Percentiles rank a stretch among this genome's conserved stretches.
These are phyloP conservation scores for Sericinus montela DNA, from an alignment of 2,888 invertebrate genomes.

Conservation along the genomic window DNA sequence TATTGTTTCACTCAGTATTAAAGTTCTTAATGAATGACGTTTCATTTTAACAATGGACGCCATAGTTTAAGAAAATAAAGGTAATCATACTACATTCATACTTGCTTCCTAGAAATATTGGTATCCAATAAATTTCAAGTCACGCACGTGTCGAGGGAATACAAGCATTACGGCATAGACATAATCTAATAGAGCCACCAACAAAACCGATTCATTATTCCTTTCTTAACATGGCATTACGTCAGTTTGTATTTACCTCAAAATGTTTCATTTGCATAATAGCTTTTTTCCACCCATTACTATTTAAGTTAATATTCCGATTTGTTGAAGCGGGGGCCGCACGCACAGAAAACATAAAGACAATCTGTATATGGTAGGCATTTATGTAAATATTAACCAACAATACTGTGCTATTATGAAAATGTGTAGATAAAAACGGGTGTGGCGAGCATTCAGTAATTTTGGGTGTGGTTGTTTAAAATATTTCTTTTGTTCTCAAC, in stretches of 20 bases:
- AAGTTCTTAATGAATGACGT: background rate
- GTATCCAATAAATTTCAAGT: conserved; percentile 29
- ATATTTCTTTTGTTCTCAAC: conserved; percentile 29
- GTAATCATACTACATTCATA: conserved; percentile 8
- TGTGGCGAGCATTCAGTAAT: conserved; percentile 61
- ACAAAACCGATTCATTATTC: conserved; percentile 69
- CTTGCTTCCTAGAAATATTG: conserved; percentile 9
- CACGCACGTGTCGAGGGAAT: conserved; percentile 35
- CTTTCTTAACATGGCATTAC: conserved; percentile 65
- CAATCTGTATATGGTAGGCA: conserved; percentile 72
- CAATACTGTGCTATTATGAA: conserved; percentile 67
- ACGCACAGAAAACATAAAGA: conserved; percentile 77
- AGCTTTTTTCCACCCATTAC: conserved; percentile 75
- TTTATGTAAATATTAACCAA: conserved; percentile 75
- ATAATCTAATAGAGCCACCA: conserved; percentile 55
- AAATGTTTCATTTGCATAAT: conserved; percentile 79
- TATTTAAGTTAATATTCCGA: conserved; percentile 77
- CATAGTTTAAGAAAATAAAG: background rate
- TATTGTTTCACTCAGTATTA: too few relatives aligned
- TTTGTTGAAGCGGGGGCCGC: conserved; percentile 69
- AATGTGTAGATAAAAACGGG: conserved; percentile 57
- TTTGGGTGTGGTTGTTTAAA: conserved; percentile 56
- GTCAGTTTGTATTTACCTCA: conserved; percentile 75
- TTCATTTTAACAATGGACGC: background rate
- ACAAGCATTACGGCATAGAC: conserved; percentile 31